These are phyloP conservation scores for Pectinophora gossypiella DNA, from an alignment of 1,140 invertebrate species.

Conservation along the genomic window DNA sequence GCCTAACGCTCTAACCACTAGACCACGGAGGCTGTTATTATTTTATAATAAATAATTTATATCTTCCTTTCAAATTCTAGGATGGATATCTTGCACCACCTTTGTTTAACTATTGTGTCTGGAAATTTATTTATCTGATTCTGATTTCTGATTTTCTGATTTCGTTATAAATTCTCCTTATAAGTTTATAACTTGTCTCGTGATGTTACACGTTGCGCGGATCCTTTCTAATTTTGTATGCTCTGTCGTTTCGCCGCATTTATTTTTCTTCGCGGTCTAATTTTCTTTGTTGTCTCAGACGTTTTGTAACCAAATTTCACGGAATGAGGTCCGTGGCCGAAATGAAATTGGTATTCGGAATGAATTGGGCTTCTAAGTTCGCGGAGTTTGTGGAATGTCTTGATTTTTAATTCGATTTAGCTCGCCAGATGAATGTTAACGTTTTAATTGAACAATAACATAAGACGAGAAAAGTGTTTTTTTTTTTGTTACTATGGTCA, in stretches of 20 bases:
- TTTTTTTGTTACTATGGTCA: too few species aligned
- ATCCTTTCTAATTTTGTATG: constrained; percentile 65
- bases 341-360: constrained; percentile 68
- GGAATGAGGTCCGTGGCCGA: constrained; percentile 62
- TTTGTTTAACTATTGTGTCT: too few species aligned
- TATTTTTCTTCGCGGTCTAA: constrained; percentile 71
- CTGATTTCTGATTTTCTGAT: too few species aligned
- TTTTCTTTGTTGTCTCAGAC: constrained; percentile 69
- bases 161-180: too few species aligned
- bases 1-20: too few species aligned
- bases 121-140: too few species aligned
- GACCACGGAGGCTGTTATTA: too few species aligned
- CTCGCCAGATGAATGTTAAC: constrained; percentile 37
- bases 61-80: too few species aligned
- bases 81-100: too few species aligned
- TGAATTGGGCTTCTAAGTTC: constrained; percentile 49
- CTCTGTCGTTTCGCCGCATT: constrained; percentile 61
- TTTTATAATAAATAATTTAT: too few species aligned
- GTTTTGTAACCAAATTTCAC: constrained; percentile 69
- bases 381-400: constrained; percentile 21
- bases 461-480: too few species aligned
- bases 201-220: constrained; percentile 4
- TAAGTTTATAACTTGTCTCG: not conserved
- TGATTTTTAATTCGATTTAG: constrained; percentile 48
- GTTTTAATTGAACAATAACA: not conserved